These are phyloP conservation scores for Brachirus orientalis DNA, from an alignment of 2,113 vertebrate genomes.

Conservation along the genomic window DNA sequence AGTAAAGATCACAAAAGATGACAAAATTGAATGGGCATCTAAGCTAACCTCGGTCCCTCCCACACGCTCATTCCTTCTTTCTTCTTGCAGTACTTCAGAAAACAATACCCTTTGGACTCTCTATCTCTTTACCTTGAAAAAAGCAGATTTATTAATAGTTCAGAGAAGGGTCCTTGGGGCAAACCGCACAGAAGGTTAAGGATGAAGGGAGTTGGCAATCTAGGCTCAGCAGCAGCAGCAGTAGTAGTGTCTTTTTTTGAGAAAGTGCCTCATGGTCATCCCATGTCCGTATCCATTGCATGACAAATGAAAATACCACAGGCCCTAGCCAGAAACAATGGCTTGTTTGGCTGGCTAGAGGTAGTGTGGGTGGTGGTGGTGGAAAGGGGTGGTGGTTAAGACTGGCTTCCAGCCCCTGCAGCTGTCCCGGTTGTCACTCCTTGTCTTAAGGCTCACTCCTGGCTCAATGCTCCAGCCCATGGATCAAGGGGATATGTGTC, in stretches of 20 bases:
- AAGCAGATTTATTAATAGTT: conserved; percentile 73
- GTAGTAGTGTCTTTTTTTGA: conserved; percentile 62
- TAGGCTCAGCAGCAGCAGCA: conserved; percentile 44
- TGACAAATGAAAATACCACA: conserved; percentile 84
- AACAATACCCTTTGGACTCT: conserved; percentile 63
- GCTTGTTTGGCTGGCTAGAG: conserved; percentile 72
- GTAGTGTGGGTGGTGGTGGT: conserved; percentile 53
- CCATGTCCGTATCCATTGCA: conserved; percentile 79
- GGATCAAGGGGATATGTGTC: conserved; percentile 71
- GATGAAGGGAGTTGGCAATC: conserved; percentile 55
- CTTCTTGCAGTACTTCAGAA: conserved; percentile 57
- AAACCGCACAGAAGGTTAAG: conserved; percentile 64
- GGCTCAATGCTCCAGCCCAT: conserved; percentile 66
- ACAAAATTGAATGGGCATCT: conserved; percentile 42
- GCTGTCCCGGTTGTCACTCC: conserved; percentile 82
- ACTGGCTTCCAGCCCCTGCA: conserved; percentile 76
- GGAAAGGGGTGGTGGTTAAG: conserved; percentile 42
- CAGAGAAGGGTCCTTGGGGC: conserved; percentile 50
- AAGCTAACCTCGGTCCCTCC: conserved; percentile 39
- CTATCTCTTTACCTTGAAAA: conserved; percentile 66
- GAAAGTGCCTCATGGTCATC: conserved; percentile 67
- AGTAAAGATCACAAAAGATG: conserved; percentile 50
- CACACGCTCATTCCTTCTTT: conserved; percentile 41
- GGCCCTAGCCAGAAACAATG: conserved; percentile 77
- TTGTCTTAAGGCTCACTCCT: conserved; percentile 83